Evolutionary conservation across 2,113 vertebrate species (phyloP).

Genomic region (Tinamus guttatus): DNA sequence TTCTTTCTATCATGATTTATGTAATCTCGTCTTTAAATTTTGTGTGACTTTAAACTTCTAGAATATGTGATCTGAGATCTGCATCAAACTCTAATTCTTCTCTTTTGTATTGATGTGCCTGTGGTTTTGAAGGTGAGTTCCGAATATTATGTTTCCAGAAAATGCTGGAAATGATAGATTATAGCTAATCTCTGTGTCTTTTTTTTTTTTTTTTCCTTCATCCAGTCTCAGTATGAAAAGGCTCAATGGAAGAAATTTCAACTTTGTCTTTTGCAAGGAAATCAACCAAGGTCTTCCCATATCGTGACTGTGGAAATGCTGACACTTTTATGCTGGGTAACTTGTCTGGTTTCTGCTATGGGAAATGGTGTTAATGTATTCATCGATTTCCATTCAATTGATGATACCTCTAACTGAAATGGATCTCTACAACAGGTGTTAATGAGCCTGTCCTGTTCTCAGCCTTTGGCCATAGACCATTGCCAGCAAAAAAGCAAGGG

Average conservation of each 20-base stretch:
- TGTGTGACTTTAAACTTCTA: not conserved
- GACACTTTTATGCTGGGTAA: not conserved
- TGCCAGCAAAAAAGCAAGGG: not conserved
- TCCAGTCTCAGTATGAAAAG: not conserved
- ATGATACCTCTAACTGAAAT: not conserved
- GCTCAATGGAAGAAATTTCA: not conserved
- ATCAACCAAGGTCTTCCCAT: not conserved
- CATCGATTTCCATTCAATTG: fast-evolving
- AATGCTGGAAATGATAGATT: not conserved
- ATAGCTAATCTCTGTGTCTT: not conserved
- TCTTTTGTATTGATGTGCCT: not conserved
- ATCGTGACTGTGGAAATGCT: not conserved
- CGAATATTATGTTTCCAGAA: not conserved
- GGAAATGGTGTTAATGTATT: not conserved
- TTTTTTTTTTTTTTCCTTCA: not conserved
- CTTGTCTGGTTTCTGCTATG: not conserved
- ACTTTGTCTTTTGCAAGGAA: not conserved
- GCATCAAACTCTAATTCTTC: not conserved
- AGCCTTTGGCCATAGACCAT: not conserved
- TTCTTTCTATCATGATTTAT: not conserved
- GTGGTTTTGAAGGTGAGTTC: not conserved
- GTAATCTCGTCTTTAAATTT: not conserved
- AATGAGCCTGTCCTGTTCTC: not conserved
- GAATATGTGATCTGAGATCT: not conserved
- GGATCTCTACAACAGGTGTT: not conserved